Evolutionary conservation across 2,797 vertebrate species (phyloP).

Genomic region (Peromyscus attwateri): DNA sequence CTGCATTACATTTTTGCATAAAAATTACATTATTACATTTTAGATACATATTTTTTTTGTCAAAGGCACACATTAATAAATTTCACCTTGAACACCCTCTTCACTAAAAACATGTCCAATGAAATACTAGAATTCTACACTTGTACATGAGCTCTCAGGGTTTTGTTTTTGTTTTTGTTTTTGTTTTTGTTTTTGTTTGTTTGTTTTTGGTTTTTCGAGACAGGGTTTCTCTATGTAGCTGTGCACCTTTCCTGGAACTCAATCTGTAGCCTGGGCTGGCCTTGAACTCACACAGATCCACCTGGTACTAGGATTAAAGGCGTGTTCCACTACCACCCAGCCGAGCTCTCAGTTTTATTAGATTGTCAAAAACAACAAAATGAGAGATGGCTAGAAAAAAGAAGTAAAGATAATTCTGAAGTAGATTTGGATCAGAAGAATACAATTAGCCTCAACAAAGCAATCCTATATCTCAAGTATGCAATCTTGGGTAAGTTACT

Average conservation of each 20-base stretch:
- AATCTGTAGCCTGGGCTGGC: no score
- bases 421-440: conserved; percentile 6
- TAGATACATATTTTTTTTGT: background rate
- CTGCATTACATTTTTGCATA: background rate
- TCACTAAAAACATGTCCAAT: conserved; percentile 20
- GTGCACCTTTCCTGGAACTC: no score
- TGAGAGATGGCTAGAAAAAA: background rate
- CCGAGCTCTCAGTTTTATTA: conserved; percentile 10
- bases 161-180: no score
- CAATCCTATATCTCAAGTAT: background rate
- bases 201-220: no score
- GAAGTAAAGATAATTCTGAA: conserved; percentile 7
- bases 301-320: no score
- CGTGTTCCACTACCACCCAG: no score
- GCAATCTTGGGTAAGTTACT: background rate
- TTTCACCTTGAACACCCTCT: background rate
- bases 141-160: background rate
- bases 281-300: no score
- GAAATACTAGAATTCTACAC: conserved; percentile 14
- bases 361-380: conserved; percentile 2
- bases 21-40: conserved; percentile 46
- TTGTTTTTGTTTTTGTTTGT: no score
- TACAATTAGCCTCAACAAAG: background rate
- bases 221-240: no score
- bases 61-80: conserved; percentile 34